Evolutionary conservation across 2,113 vertebrate genomes (phyloP), one percentile per base, ranked within the genome.

Genomic region (Bambusicola thoracicus): DNA sequence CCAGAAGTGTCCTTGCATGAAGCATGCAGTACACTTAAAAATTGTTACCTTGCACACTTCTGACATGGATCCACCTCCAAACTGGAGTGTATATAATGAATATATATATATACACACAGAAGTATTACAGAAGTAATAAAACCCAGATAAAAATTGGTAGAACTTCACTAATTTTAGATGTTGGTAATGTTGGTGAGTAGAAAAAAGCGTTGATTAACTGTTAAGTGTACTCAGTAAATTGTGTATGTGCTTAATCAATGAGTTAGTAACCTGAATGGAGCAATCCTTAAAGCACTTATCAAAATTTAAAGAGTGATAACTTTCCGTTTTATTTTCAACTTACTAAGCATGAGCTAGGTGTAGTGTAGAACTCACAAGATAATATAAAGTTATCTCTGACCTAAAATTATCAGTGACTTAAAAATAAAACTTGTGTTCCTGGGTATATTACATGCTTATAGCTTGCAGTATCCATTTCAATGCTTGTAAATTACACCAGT

Each of bases 401-500:
- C 51, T 87, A 77, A 89, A 85, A 81, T 51, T 43, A 56, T 82
- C 46, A 77, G 73, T 94, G 65, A 63, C 32, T 46, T 89, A 77
- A 89, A 93, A 93, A 89, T 27, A 82, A 76, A 79, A 46, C 22
- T 16, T 67, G 62, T 74, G 90, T 81, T 91, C 38, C 32, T 87
- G 53, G 76, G 55, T 81, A 40, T 25, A 63, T 59, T 87, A 51
- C 63, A 44, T 61, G 56, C 43, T 91, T 81, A 67, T 5, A 87
- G 59, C 72, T 87, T 72, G 72, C 81, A 93, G 92, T 20, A 89
- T 22, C 85, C 63, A 67, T 87, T 95, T 97, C 87, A 92, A 92
- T 72, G 77, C 89, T 92, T 91, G 69, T 66, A 91, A 94, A 95
- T 95, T 51, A 87, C 94, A 93, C 79, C 76, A 74, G 75, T 36